A percentile compares a stretch with the other conserved stretches of the same genome.
Conservation (phyloP, 2,113 vertebrate genomes). For the Antigone vipio region DNA sequence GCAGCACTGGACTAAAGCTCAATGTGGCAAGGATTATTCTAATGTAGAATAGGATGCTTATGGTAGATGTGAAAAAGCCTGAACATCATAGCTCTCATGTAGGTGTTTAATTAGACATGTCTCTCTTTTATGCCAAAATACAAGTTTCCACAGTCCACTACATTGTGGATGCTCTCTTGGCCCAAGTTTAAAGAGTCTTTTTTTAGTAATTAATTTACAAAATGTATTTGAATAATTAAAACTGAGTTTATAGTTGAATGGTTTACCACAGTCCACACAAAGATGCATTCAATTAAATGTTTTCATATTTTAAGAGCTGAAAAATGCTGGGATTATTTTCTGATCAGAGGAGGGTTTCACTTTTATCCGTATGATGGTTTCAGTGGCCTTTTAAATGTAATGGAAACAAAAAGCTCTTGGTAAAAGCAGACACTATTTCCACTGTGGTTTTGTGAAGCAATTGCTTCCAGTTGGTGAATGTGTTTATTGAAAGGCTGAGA, state of each 20-base stretch:
- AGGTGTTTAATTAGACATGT: not conserved
- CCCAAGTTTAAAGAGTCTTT: not conserved
- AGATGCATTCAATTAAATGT: slow-evolving; percentile 35
- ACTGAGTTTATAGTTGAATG: not conserved
- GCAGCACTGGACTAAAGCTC: not conserved
- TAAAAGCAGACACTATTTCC: slow-evolving; percentile 48
- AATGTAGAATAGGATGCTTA: not conserved
- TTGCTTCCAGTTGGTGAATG: slow-evolving; percentile 64
- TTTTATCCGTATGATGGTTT: slow-evolving; percentile 12
- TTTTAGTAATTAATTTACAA: not conserved
- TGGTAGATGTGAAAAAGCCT: not conserved
- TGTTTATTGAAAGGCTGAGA: slow-evolving; percentile 46
- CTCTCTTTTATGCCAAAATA: not conserved
- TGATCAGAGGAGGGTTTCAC: slow-evolving; percentile 24
- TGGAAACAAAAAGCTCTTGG: slow-evolving; percentile 50
- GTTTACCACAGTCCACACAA: not conserved
- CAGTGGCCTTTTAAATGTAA: slow-evolving; percentile 39
- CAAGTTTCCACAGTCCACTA: not conserved
- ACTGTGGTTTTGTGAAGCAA: slow-evolving; percentile 64
- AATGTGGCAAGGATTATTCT: not conserved
- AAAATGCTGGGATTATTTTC: not conserved
- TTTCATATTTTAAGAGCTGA: slow-evolving; percentile 23
- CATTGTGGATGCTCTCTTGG: not conserved
- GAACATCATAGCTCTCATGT: not conserved
- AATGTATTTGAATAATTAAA: not conserved